Conservation (phyloP, 92 coral and sea anemone species). For the Epizoanthus illoricatus region DNA sequence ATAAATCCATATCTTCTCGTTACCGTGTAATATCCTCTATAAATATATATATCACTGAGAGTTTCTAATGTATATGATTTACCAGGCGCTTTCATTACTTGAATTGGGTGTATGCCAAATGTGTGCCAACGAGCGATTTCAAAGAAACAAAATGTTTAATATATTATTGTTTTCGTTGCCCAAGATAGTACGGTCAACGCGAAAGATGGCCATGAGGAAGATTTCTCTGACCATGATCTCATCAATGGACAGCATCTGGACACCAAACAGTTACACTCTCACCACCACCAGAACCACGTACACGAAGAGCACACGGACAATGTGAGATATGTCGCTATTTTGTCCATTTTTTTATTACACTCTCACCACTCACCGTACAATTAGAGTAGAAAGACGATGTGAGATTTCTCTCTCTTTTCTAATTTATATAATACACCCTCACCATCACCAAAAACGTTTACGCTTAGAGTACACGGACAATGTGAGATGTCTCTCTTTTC, state of each 20-base stretch:
- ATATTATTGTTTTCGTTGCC: no score
- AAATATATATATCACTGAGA: no score
- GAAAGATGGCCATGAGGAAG: not conserved
- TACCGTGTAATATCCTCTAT: no score
- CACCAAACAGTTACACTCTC: not conserved
- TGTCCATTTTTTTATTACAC: not conserved
- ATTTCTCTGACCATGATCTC: not conserved
- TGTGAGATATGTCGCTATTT: not conserved
- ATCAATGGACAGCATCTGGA: not conserved
- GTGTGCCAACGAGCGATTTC: no score
- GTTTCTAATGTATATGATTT: no score
- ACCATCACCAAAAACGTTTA: slow-evolving; percentile 12
- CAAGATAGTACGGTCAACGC: no score
- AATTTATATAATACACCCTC: not conserved
- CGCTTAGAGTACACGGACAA: not conserved
- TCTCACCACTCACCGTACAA: not conserved
- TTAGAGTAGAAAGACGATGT: not conserved
- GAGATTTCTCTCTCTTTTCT: not conserved
- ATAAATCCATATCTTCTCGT: no score
- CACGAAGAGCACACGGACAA: slow-evolving; percentile 1
- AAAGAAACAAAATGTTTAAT: no score
- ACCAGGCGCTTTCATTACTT: no score
- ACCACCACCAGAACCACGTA: slow-evolving; percentile 10
- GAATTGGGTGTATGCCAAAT: no score
- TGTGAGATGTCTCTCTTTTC: not conserved